A percentile compares a stretch with the other conserved stretches of the same genome.
phyloP scores from a whole-genome alignment of 2,113 vertebrate genomes.

The Phrynosoma blainvillii region DNA sequence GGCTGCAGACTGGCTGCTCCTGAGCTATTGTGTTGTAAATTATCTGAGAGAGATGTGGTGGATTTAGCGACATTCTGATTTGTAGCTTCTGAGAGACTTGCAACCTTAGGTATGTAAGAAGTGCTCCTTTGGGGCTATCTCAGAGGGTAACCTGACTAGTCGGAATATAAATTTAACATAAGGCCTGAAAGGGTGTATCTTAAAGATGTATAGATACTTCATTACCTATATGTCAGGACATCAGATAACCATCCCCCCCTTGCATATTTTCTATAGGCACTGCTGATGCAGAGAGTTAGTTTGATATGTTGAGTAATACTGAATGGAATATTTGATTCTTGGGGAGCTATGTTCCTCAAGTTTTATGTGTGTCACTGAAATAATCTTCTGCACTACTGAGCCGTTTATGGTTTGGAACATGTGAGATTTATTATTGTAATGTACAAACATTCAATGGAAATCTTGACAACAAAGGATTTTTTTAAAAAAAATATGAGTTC shows the following conservation, averaged over 20 bases:
- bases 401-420: constrained; percentile 57
- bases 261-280: constrained; percentile 25
- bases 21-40: neutral
- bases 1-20: neutral
- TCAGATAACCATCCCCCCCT: neutral
- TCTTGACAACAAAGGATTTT: constrained; percentile 42
- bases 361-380: neutral
- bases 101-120: neutral
- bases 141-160: constrained; percentile 1
- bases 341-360: constrained; percentile 32
- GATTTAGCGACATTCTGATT: neutral
- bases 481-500: constrained; percentile 46
- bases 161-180: neutral
- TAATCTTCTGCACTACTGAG: constrained; percentile 43
- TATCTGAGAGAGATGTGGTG: neutral
- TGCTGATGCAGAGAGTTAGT: constrained; percentile 7
- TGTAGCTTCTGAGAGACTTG: neutral
- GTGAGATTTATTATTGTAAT: constrained; percentile 58
- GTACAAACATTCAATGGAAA: constrained; percentile 33
- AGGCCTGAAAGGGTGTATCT: neutral
- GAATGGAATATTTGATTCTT: constrained; percentile 48
- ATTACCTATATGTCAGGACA: constrained; percentile 1
- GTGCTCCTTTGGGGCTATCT: neutral
- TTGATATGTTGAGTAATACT: constrained; percentile 40
- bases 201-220: constrained; percentile 15